phyloP scores from a whole-genome alignment of 2,797 vertebrate species.

The Xenops minutus region DNA sequence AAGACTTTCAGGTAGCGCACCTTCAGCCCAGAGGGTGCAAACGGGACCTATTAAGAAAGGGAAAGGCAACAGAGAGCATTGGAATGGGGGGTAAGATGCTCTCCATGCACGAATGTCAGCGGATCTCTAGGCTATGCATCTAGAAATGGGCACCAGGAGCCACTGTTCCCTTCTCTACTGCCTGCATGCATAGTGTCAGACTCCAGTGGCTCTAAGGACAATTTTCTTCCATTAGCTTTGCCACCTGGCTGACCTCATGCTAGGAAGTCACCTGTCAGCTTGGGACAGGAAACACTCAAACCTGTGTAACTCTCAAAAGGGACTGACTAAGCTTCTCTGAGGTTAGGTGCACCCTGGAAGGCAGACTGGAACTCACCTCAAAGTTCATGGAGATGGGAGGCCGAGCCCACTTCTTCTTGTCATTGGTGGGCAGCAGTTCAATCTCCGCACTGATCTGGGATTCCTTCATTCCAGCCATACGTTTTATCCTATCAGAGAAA shows the following conservation, averaged over 20 bases:
- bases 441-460: constrained; percentile 99
- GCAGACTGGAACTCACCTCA: constrained; percentile 81
- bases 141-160: not conserved
- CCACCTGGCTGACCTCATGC: not conserved
- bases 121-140: accelerated
- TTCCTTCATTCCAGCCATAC: constrained; percentile 99
- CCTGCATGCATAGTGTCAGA: not conserved
- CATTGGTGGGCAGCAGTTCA: constrained; percentile 95
- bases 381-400: constrained; percentile 99
- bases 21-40: constrained; percentile 98
- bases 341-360: not conserved
- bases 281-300: not conserved
- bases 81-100: not conserved
- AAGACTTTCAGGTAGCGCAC: constrained; percentile 99
- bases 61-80: not conserved
- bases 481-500: constrained; percentile 87
- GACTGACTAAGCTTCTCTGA: not conserved
- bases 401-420: constrained; percentile 99
- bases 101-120: accelerated
- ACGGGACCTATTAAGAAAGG: constrained; percentile 85
- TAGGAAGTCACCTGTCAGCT: not conserved
- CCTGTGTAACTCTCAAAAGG: not conserved
- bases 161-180: not conserved
- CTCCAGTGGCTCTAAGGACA: not conserved
- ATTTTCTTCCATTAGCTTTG: not conserved